Conservation (phyloP, 2,888 invertebrate genomes). For the Scaptomyza cyrtandrae region DNA sequence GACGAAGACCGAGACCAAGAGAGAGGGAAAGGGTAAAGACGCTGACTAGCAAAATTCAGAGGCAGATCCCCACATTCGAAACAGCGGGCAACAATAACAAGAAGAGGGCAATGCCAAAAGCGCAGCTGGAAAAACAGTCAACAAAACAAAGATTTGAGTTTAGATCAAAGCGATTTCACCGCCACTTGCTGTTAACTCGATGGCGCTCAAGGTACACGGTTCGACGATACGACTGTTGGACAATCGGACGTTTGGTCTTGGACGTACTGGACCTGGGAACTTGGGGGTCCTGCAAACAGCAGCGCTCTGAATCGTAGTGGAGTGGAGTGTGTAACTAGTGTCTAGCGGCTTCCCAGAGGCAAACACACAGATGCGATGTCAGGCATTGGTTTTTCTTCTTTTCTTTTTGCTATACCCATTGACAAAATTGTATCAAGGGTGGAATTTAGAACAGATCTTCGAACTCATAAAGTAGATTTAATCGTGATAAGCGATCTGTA, state of each 20-base stretch:
- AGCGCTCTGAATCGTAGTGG: background rate
- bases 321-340: slow-evolving; percentile 32
- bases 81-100: slow-evolving; percentile 57
- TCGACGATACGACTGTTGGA: slow-evolving; percentile 33
- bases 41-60: slow-evolving; percentile 35
- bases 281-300: slow-evolving; percentile 1
- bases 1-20: slow-evolving; percentile 1
- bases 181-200: slow-evolving; percentile 77
- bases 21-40: slow-evolving; percentile 3
- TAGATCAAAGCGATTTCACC: slow-evolving; percentile 77
- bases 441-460: background rate
- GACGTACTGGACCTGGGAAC: slow-evolving; percentile 15
- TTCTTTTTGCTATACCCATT: slow-evolving; percentile 1
- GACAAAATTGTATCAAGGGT: background rate
- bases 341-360: slow-evolving; percentile 60
- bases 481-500: too few species aligned
- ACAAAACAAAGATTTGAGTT: slow-evolving; percentile 75
- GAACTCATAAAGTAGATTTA: too few species aligned
- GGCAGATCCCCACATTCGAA: slow-evolving; percentile 39
- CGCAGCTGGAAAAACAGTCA: slow-evolving; percentile 68
- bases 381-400: slow-evolving; percentile 45
- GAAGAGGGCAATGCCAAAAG: slow-evolving; percentile 67
- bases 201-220: slow-evolving; percentile 74
- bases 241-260: slow-evolving; percentile 2
- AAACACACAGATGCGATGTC: slow-evolving; percentile 24